Evolutionary conservation across 2,113 vertebrate species (phyloP).

Genomic region (Natator depressus): DNA sequence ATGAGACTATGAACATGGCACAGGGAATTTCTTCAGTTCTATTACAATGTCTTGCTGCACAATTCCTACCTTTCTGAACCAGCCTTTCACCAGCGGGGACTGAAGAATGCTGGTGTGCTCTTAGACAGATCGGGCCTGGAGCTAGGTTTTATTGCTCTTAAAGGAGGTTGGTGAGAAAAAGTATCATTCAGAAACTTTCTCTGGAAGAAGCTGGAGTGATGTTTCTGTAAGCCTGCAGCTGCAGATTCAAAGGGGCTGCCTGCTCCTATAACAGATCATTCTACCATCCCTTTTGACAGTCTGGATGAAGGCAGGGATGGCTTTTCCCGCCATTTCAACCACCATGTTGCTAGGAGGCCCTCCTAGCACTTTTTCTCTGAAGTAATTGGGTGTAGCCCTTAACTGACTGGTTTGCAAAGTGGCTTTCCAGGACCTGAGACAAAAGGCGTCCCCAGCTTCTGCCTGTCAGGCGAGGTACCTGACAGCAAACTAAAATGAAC

Average conservation of each 20-base stretch:
- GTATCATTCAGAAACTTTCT: not conserved
- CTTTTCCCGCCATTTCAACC: not conserved
- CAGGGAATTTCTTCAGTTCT: rapidly evolving
- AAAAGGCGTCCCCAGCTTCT: not conserved
- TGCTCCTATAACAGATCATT: not conserved
- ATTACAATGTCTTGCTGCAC: rapidly evolving
- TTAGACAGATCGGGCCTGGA: not conserved
- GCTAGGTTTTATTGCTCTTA: not conserved
- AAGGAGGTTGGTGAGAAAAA: too few relatives aligned
- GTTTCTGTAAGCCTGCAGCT: too few relatives aligned
- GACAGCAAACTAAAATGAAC: not conserved
- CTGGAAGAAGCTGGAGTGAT: not conserved
- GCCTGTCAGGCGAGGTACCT: not conserved
- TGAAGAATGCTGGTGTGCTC: not conserved
- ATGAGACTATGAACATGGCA: rapidly evolving
- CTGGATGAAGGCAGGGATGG: not conserved
- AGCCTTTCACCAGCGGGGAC: rapidly evolving
- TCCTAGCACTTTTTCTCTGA: not conserved
- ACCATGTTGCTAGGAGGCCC: not conserved
- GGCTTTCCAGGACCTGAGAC: not conserved
- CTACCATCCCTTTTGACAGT: not conserved
- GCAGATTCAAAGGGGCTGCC: not conserved
- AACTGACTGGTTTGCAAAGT: not conserved
- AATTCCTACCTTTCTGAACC: not conserved
- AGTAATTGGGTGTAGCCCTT: not conserved